These are phyloP conservation scores for Drosophila tsacasi DNA, from an alignment of 1,140 invertebrate genomes.

Conservation along the genomic window DNA sequence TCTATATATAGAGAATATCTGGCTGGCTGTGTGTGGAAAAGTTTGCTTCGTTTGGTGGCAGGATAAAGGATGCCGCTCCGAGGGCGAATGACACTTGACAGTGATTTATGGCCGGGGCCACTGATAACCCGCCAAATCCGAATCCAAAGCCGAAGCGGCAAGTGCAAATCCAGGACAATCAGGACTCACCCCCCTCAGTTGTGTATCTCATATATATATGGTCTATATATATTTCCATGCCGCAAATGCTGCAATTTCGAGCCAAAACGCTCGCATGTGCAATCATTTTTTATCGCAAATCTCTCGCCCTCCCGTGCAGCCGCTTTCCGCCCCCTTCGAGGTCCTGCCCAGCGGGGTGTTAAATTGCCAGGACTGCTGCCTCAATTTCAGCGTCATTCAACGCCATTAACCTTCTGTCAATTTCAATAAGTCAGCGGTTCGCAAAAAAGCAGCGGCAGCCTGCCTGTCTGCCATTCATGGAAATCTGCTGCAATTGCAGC, in stretches of 20 bases:
- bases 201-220: conserved; percentile 34
- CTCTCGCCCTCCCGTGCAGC: conserved; percentile 27
- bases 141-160: conserved; percentile 56
- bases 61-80: conserved; percentile 66
- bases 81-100: conserved; percentile 85
- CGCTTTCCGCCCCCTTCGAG: conserved; percentile 7
- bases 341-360: conserved; percentile 71
- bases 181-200: conserved; percentile 17
- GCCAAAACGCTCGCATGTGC: conserved; percentile 73
- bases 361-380: conserved; percentile 68
- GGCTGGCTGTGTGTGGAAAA: conserved; percentile 50
- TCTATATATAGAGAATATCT: conserved; percentile 19
- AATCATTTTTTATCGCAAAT: conserved; percentile 84
- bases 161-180: conserved; percentile 70
- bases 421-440: conserved; percentile 73
- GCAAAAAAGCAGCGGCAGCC: conserved; percentile 11
- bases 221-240: conserved; percentile 70
- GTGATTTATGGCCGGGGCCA: conserved; percentile 83
- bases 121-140: conserved; percentile 74
- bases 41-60: conserved; percentile 48
- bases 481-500: conserved; percentile 76
- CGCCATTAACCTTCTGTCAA: conserved; percentile 82
- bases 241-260: conserved; percentile 80
- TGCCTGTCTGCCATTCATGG: conserved; percentile 17
- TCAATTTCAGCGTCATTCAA: conserved; percentile 55